Conservation (phyloP, 2,113 vertebrate genomes). For the Egretta garzetta region DNA sequence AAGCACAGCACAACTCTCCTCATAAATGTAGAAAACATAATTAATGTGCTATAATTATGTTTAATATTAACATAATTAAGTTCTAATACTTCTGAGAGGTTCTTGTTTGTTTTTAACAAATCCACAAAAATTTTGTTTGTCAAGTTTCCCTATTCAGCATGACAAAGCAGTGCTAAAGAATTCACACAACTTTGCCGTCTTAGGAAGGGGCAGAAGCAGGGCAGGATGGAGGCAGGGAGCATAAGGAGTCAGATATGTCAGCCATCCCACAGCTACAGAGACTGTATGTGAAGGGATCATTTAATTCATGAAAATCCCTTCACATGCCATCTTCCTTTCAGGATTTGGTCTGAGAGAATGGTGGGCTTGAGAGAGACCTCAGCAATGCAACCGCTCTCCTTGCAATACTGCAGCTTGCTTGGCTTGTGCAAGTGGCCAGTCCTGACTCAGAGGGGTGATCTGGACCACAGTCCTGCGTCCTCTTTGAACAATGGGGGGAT, state of each 20-base stretch:
- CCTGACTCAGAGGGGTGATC: background rate
- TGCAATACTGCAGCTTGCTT: background rate
- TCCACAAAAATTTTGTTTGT: background rate
- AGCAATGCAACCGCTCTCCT: background rate
- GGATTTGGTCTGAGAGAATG: background rate
- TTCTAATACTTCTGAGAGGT: background rate
- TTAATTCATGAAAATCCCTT: background rate
- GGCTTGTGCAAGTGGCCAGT: background rate
- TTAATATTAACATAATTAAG: conserved; percentile 26
- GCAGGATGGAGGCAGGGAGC: background rate
- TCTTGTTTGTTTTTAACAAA: background rate
- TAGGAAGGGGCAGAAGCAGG: background rate
- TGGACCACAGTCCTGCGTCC: background rate
- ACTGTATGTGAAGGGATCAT: background rate
- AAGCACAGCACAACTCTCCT: background rate
- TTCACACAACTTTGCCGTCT: background rate
- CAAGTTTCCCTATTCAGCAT: background rate
- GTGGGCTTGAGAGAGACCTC: background rate
- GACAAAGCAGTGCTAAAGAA: background rate
- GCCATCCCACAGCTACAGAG: background rate
- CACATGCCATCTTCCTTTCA: background rate
- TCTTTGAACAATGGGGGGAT: fast-evolving
- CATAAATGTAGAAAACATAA: background rate
- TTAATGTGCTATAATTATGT: background rate
- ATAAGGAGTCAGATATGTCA: background rate